Percentiles rank a stretch among this genome's conserved stretches.
Conservation (phyloP, 2,888 invertebrate species). For the Seira musarum region DNA sequence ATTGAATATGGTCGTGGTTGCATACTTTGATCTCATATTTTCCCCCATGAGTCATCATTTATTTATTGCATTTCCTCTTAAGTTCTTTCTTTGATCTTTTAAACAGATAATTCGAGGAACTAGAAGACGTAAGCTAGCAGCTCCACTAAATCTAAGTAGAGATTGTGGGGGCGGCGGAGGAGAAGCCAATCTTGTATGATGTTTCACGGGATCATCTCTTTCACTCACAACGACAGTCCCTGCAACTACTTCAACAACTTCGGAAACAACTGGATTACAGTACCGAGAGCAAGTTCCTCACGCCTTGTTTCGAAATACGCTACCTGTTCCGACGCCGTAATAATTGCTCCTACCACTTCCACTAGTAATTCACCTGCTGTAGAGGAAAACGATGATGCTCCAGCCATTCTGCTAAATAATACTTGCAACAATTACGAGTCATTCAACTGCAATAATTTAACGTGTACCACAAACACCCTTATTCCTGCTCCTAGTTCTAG, state of each 20-base stretch:
- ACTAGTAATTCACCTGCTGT: slow-evolving; percentile 2
- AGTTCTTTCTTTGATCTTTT: too few species aligned
- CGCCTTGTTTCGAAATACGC: not conserved
- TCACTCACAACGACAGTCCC: slow-evolving; percentile 22
- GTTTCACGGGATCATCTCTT: slow-evolving; percentile 33
- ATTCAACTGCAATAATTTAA: slow-evolving; percentile 17
- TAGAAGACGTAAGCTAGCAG: not conserved
- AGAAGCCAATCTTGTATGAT: slow-evolving; percentile 38
- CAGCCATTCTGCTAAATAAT: not conserved
- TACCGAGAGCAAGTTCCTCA: slow-evolving; percentile 17
- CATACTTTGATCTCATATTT: too few species aligned
- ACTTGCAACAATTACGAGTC: slow-evolving; percentile 1
- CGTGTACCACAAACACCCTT: slow-evolving; percentile 5
- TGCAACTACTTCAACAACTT: not conserved
- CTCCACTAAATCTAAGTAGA: not conserved
- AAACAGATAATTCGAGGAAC: too few species aligned
- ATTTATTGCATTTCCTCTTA: too few species aligned
- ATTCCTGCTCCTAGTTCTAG: not conserved
- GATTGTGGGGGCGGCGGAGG: slow-evolving; percentile 25
- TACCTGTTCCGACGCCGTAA: not conserved
- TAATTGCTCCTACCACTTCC: too few species aligned
- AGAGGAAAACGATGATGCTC: not conserved
- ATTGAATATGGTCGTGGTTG: too few species aligned
- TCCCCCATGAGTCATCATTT: too few species aligned
- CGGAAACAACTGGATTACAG: not conserved